These are phyloP conservation scores for Myotis pilosus DNA, from an alignment of 2,797 vertebrate genomes.

Conservation along the genomic window DNA sequence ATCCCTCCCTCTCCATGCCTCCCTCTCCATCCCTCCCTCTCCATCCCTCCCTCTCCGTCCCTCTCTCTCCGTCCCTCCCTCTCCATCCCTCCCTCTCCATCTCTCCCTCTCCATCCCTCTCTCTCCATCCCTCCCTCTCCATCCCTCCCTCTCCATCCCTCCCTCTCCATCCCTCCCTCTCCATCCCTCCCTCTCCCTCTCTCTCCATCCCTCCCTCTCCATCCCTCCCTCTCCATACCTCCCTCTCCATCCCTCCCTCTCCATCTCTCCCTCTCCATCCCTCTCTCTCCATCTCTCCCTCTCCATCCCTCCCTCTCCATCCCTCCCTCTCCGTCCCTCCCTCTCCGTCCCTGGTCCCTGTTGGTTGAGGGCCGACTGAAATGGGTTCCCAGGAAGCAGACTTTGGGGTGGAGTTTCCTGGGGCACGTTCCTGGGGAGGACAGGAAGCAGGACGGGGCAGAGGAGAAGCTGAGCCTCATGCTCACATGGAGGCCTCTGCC, in stretches of 20 bases:
- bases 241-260: no score
- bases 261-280: no score
- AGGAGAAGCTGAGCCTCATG: not conserved
- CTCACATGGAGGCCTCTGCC: not conserved
- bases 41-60: not conserved
- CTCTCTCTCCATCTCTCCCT: rapidly evolving
- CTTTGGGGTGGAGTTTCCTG: not conserved
- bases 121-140: no score
- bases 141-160: no score
- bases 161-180: no score
- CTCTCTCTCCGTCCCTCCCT: no score
- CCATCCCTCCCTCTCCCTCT: rapidly evolving
- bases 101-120: no score
- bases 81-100: not conserved
- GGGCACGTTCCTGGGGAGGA: rapidly evolving
- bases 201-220: no score
- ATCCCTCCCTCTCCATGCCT: no score
- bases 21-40: no score
- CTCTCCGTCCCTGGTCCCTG: not conserved
- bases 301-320: no score
- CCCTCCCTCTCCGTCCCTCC: not conserved
- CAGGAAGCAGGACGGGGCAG: not conserved
- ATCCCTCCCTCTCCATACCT: not conserved
- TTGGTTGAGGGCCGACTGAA: rapidly evolving
- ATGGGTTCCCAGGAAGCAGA: not conserved